Base-by-base conservation (phyloP, 2,113 vertebrate species). In the Erythrolamprus reginae region DNA sequence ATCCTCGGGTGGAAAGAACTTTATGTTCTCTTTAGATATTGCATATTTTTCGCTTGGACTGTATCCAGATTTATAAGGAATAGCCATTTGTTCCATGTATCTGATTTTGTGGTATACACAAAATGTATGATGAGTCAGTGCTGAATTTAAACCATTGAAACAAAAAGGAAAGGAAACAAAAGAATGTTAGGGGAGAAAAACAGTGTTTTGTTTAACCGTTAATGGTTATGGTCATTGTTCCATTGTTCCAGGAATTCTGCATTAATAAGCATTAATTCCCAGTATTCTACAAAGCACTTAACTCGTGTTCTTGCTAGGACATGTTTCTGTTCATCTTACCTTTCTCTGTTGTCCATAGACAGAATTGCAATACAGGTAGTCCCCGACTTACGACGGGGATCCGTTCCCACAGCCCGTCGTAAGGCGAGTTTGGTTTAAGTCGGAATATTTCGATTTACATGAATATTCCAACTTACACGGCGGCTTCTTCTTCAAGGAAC, bases 61-160 rank as follows among this genome's bases (percentile, higher is more conserved):
- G 42, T 23, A 88, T 82, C 91, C 91, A 90, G 82, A 23, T 5
- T 88, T 91, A 90, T 89, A 89, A 9, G 70, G 65, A 93, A 58
- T 89, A 93, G 94, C 90, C 82, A 88, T 70, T 33, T 92, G 50
- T 93, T 91, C 53, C 82, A 51, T 48, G 28, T 70, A 82, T 87
- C 17, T 82, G 26, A 48, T 15, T 90, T 42, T 92, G 50, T 89
- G 84, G 70, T 92, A 56, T 58, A 58, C 82, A 47, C 45, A 92
- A 87, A 33, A 45, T 83, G 84, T 90, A 65, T 45, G 84, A 24
- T 58, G 33, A 3, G 82, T 38, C 61, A 88, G 85, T 89, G 10
- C n/a, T 6, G 56, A 93, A 91, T 28, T 84, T 0, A 92, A 94
- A 53, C 13, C 19, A 12, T 56, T 48, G 85, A 90, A 84, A 48